Evolutionary conservation across 1,140 invertebrate species (phyloP), one percentile per base, ranked within the genome.

Genomic region (Drosophila takahashii): DNA sequence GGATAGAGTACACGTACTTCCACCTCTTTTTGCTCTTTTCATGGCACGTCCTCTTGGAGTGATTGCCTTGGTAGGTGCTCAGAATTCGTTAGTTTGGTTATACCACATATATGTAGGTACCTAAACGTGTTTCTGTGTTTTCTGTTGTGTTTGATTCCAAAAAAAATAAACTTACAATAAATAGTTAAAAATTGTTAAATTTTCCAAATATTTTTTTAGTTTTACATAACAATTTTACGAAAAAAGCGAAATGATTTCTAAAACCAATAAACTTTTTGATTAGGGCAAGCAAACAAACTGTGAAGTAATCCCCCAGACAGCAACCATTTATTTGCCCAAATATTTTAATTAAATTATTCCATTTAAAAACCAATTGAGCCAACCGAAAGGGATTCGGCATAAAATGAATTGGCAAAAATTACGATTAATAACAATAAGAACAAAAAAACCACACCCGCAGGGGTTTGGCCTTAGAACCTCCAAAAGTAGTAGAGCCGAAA

Each of bases 321-420:
- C 18, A 34, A 41, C 29, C 29, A 73, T 34, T 72, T 62, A 41
- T 29, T 60, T 34, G 34, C 45, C 72, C 59, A 65, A 75, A 75
- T 75, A 75, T 47, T 52, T 54, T 42, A 65, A 52, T 75, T 56
- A 66, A 79, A 79, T 56, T 57, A 50, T 65, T 70, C 54, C 61
- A 78, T 52, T 85, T 70, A 66, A 81, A 86, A 81, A 60, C 66
- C 84, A 78, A 81, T 87, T 81, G 73, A 72, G 58, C 29, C 37
- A 45, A 45, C 61, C 56, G 42, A 69, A 75, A 47, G 41, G 64
- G 60, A 45, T 36, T 59, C 41, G 75, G 42, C 56, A 51, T 52
- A 50, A 74, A 81, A 65, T 86, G 81, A 86, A 65, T 86, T 65
- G 70, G 65, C 79, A 76, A 65, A 79, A 78, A 47, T 34, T 48